A percentile compares a stretch with the other conserved stretches of the same genome.
These are phyloP conservation scores for Palythoa caribaeorum DNA, from an alignment of 92 coral and sea anemone genomes.

Conservation along the genomic window DNA sequence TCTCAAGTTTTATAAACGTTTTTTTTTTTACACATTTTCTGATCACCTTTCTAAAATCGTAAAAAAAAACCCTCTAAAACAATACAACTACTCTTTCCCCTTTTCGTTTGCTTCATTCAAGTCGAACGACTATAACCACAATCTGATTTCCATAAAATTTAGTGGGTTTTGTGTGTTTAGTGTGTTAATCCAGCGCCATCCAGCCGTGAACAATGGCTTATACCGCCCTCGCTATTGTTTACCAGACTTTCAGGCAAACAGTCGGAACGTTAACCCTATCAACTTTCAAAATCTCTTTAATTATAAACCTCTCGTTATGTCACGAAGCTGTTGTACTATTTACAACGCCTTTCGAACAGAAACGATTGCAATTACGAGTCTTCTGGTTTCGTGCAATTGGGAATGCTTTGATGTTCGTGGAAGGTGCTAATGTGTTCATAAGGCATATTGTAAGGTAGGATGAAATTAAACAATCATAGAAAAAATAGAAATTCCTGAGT, in stretches of 20 bases:
- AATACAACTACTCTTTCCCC: no score
- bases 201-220: neutral
- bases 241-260: constrained; percentile 3
- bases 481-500: neutral
- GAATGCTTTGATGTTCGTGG: neutral
- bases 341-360: neutral
- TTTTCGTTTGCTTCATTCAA: no score
- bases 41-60: no score
- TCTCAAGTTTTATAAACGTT: no score
- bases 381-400: neutral
- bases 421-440: neutral
- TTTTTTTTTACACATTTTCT: no score
- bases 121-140: no score
- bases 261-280: constrained; percentile 4
- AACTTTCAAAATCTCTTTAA: constrained; percentile 20
- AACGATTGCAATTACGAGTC: neutral
- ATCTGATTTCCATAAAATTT: neutral
- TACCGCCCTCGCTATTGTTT: neutral
- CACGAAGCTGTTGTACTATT: constrained; percentile 21
- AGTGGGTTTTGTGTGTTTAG: neutral
- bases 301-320: constrained; percentile 25
- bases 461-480: neutral
- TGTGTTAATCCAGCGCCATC: neutral
- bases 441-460: neutral
- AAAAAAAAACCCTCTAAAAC: no score